Conservation (phyloP, 2,797 vertebrate species). For the Pyrocephalus nanus region DNA sequence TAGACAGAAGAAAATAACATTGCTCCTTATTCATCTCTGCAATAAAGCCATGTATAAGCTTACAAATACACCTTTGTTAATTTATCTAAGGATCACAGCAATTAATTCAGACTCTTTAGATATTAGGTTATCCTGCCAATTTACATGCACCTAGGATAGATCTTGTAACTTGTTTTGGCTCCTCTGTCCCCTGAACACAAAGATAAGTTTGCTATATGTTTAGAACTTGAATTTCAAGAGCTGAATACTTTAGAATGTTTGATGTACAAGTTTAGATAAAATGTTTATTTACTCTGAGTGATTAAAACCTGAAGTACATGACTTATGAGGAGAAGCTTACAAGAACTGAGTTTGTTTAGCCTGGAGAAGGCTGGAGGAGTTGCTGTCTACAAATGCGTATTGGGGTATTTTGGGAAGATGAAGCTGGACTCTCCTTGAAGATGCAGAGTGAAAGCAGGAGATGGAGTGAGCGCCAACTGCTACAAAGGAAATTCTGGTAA, state of each 20-base stretch:
- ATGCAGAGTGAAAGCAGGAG: not conserved
- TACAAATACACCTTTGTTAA: not conserved
- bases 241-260: not conserved
- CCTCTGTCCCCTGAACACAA: not conserved
- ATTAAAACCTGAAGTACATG: not conserved
- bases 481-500: not conserved
- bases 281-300: not conserved
- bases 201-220: not conserved
- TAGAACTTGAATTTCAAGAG: not conserved
- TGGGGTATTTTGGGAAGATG: fast-evolving
- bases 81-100: not conserved
- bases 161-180: constrained; percentile 15
- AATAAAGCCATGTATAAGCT: not conserved
- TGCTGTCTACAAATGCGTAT: not conserved
- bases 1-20: not conserved
- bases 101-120: constrained; percentile 17
- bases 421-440: not conserved
- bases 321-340: not conserved
- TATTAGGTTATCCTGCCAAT: not conserved
- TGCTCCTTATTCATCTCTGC: not conserved
- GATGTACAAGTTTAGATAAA: not conserved
- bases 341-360: not conserved
- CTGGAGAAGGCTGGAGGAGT: not conserved
- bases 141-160: constrained; percentile 29
- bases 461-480: not conserved